These are phyloP conservation scores for Siderastrea siderea DNA, from an alignment of 92 coral and sea anemone species.

Conservation along the genomic window DNA sequence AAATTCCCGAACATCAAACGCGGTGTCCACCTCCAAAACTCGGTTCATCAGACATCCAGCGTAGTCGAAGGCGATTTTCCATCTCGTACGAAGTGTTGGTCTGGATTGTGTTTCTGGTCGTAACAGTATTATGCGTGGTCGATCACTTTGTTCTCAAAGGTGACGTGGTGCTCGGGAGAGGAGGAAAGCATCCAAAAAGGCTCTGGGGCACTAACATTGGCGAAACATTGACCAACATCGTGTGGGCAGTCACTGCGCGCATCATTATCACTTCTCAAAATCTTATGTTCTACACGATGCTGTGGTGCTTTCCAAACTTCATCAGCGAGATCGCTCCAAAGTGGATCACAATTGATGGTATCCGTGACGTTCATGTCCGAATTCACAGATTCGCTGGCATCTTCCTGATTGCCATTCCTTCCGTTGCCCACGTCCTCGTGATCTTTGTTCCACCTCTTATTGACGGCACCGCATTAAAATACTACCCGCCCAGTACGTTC, in stretches of 20 bases:
- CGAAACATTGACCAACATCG: slow-evolving; percentile 67
- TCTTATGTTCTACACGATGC: slow-evolving; percentile 70
- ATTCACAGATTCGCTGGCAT: slow-evolving; percentile 65
- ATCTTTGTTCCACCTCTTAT: slow-evolving; percentile 71
- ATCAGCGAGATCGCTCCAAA: slow-evolving; percentile 61
- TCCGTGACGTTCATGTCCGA: slow-evolving; percentile 63
- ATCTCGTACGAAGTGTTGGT: slow-evolving; percentile 66
- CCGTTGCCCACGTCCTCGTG: slow-evolving; percentile 70
- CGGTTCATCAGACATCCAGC: not conserved
- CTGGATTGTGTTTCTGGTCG: slow-evolving; percentile 48
- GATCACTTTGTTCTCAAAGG: slow-evolving; percentile 63
- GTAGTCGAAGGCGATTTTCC: slow-evolving; percentile 26
- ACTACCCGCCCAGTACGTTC: slow-evolving; percentile 65
- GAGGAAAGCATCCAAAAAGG: slow-evolving; percentile 64
- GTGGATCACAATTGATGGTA: slow-evolving; percentile 57
- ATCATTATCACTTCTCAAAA: slow-evolving; percentile 69
- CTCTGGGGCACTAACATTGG: slow-evolving; percentile 68
- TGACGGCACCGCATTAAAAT: slow-evolving; percentile 64
- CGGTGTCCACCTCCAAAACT: not conserved
- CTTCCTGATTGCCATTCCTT: slow-evolving; percentile 72
- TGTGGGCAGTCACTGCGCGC: slow-evolving; percentile 78
- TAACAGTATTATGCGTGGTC: slow-evolving; percentile 44
- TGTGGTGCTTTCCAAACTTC: slow-evolving; percentile 72
- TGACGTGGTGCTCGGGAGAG: slow-evolving; percentile 56
- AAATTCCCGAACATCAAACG: slow-evolving; percentile 28